Evolutionary conservation across 2,113 vertebrate genomes (phyloP).

Genomic region (Trogon melanurus): DNA sequence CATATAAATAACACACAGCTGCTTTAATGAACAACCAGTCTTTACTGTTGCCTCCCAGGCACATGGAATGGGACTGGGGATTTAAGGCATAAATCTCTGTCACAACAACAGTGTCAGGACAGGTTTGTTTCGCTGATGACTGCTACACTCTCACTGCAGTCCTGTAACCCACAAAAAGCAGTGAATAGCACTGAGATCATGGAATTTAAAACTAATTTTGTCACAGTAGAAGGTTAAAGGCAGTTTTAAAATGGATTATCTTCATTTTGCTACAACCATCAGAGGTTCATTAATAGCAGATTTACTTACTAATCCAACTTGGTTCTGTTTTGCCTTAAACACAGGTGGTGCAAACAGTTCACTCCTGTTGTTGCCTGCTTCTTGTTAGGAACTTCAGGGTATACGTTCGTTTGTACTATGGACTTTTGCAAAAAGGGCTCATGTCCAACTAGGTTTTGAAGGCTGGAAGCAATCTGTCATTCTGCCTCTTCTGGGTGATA

Average conservation of each 20-base stretch:
- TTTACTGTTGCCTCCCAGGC: background rate
- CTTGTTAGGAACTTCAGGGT: background rate
- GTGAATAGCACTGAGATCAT: background rate
- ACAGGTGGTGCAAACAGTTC: background rate
- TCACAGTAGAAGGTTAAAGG: background rate
- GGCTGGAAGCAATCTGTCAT: background rate
- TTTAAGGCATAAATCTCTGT: background rate
- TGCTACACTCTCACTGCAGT: background rate
- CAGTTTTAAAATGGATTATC: constrained; percentile 1
- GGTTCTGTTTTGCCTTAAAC: background rate
- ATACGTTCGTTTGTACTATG: background rate
- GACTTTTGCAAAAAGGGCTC: background rate
- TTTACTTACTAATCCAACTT: background rate
- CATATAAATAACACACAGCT: background rate
- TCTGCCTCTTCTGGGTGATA: background rate
- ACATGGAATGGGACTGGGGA: background rate
- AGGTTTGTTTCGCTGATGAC: background rate
- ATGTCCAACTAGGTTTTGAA: background rate
- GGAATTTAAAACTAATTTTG: background rate
- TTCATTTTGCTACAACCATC: background rate
- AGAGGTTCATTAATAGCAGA: background rate
- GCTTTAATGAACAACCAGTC: background rate
- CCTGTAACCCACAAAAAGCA: background rate
- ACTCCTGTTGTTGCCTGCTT: background rate
- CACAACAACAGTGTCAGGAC: background rate